A percentile compares a stretch with the other conserved stretches of the same genome.
Evolutionary conservation across 2,888 invertebrate species (phyloP).

Genomic region (Parascotia fuliginaria): DNA sequence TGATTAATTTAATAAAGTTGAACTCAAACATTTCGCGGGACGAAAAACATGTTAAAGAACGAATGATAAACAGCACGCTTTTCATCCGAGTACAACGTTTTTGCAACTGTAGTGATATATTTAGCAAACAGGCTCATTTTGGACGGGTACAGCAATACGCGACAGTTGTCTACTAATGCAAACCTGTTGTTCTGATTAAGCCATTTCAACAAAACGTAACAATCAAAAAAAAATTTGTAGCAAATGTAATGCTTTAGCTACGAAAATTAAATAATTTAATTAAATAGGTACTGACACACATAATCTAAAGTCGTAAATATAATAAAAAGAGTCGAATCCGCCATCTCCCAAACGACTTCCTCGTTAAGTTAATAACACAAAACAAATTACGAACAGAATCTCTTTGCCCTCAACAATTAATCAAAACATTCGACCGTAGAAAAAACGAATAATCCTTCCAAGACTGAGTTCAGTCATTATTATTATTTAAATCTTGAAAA

Average conservation of each 20-base stretch:
- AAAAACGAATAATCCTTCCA: slow-evolving; percentile 71
- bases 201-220: slow-evolving; percentile 2
- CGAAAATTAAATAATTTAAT: not conserved
- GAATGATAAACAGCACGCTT: slow-evolving; percentile 35
- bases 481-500: slow-evolving; percentile 83
- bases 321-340: slow-evolving; percentile 64
- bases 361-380: slow-evolving; percentile 79
- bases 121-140: slow-evolving; percentile 32
- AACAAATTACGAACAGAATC: slow-evolving; percentile 77
- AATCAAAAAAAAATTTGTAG: not conserved
- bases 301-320: slow-evolving; percentile 14
- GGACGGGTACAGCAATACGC: slow-evolving; percentile 9
- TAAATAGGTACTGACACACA: slow-evolving; percentile 7
- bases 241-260: not conserved
- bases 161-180: slow-evolving; percentile 14
- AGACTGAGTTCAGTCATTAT: slow-evolving; percentile 61
- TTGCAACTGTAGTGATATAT: slow-evolving; percentile 24
- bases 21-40: not conserved
- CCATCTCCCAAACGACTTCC: slow-evolving; percentile 74
- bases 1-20: too few relatives aligned
- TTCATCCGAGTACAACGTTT: slow-evolving; percentile 15
- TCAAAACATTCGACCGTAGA: slow-evolving; percentile 66
- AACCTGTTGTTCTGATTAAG: slow-evolving; percentile 11
- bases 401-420: slow-evolving; percentile 74
- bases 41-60: slow-evolving; percentile 22